A percentile compares a stretch with the other conserved stretches of the same genome.
These are phyloP conservation scores for Theodoxus fluviatilis DNA, from an alignment of 2,888 invertebrate genomes.

Conservation along the genomic window DNA sequence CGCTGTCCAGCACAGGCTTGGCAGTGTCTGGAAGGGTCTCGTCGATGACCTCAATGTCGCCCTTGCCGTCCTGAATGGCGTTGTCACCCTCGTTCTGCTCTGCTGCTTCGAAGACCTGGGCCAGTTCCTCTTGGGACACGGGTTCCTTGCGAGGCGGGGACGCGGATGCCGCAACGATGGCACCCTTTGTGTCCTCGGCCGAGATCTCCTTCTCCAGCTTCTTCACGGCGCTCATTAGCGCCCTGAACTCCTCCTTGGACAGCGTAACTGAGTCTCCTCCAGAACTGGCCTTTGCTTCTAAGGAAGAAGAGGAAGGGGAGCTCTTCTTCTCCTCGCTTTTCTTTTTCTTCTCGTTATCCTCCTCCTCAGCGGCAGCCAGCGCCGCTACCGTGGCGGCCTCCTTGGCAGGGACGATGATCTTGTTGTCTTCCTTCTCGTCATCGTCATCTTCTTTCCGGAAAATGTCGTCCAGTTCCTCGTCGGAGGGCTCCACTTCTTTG, in stretches of 20 bases:
- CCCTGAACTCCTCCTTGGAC: constrained; percentile 32
- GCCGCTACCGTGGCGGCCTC: too few relatives aligned
- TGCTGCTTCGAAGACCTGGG: constrained; percentile 22
- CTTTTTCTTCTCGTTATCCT: not conserved
- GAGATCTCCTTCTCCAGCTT: constrained; percentile 31
- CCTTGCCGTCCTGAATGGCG: too few relatives aligned
- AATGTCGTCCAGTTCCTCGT: constrained; percentile 31
- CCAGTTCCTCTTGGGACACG: constrained; percentile 24
- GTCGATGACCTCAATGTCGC: too few relatives aligned
- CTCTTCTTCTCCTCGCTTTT: constrained; percentile 18
- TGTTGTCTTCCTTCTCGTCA: not conserved
- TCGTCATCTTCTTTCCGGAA: constrained; percentile 25
- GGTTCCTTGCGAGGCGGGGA: not conserved
- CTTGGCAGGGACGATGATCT: too few relatives aligned
- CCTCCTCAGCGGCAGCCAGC: not conserved
- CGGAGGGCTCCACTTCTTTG: constrained; percentile 23
- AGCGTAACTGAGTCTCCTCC: constrained; percentile 4
- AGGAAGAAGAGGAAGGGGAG: not conserved
- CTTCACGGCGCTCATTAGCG: constrained; percentile 32
- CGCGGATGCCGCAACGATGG: not conserved
- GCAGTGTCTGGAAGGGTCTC: too few relatives aligned
- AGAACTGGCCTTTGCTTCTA: not conserved
- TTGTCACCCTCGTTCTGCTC: constrained; percentile 3
- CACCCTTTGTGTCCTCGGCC: too few relatives aligned
- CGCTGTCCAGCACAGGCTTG: too few relatives aligned